Base-by-base conservation (phyloP, 2,113 vertebrate genomes). In the Thunnus thynnus region DNA sequence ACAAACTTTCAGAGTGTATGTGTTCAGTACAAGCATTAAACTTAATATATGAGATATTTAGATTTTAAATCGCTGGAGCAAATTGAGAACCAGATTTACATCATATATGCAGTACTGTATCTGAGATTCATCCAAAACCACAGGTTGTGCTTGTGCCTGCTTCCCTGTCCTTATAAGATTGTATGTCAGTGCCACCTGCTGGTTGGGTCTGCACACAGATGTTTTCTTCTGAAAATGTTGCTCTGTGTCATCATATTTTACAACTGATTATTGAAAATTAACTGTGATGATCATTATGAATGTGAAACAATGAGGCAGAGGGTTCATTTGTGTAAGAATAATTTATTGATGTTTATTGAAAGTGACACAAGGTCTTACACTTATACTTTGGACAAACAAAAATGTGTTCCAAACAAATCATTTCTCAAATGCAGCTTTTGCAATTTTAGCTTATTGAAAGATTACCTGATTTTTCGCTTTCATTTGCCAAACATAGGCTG, bases 121-220 rank as follows among this genome's bases (percentile, higher is more conserved):
- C 4, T 51, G 5, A 12, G 60, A 16, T 54, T 47, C 17, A 65
- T n/a, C 2, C 27, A 16, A 41, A 44, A 36, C 61, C 51, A 13
- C 50, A 47, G 32, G 54, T 56, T 58, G 41, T 36, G 27, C 1
- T 13, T 18, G 16, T 32, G 9, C 18, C 48, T 3, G 4, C 9
- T 12, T 17, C 2, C 9, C 5, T 54, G 44, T 56, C 0, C 17
- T 8, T 54, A 2, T 68, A 72, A 56, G 12, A 13, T 69, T 84
- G 77, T 76, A 22, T 18, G 7, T 74, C 17, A 68, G 25, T 25
- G 72, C 85, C 92, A 88, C 83, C 92, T 88, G 20, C 57, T 90
- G 92, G 86, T 73, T 47, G 5, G 5, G 14, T 60, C 2, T 27
- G 18, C 18, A 47, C 16, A 30, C 9, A 51, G 22, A 52, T 44